Evolutionary conservation across 1,140 invertebrate genomes (phyloP).

Genomic region (Heliothis virescens): DNA sequence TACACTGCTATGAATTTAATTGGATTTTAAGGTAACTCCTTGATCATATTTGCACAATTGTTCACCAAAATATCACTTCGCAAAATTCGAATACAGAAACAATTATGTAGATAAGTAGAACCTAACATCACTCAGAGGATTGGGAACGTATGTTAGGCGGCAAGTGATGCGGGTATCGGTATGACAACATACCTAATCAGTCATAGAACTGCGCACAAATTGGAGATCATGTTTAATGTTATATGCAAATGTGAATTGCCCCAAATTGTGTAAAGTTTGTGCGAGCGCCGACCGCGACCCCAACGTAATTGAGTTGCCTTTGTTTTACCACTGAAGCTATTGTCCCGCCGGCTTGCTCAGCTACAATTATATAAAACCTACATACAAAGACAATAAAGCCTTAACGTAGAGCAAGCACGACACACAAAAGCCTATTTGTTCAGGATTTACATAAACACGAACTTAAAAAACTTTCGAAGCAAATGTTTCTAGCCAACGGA

Average conservation of each 20-base stretch:
- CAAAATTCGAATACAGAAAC: neutral
- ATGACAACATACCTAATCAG: slow-evolving; percentile 35
- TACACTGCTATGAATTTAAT: too few relatives aligned
- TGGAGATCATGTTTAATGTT: slow-evolving; percentile 3
- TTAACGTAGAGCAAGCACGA: neutral
- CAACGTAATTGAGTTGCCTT: slow-evolving; percentile 23
- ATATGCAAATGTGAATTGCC: slow-evolving; percentile 23
- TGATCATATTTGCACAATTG: neutral
- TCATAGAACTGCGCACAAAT: neutral
- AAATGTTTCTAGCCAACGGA: too few relatives aligned
- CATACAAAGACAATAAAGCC: neutral
- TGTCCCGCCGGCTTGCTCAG: slow-evolving; percentile 11
- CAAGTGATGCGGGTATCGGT: slow-evolving; percentile 6
- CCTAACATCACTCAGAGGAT: neutral
- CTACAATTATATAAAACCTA: neutral
- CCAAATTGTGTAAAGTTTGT: neutral
- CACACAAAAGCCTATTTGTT: neutral
- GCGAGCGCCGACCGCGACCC: slow-evolving; percentile 1
- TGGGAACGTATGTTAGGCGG: neutral
- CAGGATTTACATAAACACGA: neutral
- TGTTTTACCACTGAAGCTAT: slow-evolving; percentile 15
- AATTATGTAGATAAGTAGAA: neutral
- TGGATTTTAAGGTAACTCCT: too few relatives aligned
- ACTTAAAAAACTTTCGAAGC: too few relatives aligned
- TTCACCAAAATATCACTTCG: neutral